These are phyloP conservation scores for Phenacoccus solenopsis DNA, from an alignment of 1,140 invertebrate genomes.

Conservation along the genomic window DNA sequence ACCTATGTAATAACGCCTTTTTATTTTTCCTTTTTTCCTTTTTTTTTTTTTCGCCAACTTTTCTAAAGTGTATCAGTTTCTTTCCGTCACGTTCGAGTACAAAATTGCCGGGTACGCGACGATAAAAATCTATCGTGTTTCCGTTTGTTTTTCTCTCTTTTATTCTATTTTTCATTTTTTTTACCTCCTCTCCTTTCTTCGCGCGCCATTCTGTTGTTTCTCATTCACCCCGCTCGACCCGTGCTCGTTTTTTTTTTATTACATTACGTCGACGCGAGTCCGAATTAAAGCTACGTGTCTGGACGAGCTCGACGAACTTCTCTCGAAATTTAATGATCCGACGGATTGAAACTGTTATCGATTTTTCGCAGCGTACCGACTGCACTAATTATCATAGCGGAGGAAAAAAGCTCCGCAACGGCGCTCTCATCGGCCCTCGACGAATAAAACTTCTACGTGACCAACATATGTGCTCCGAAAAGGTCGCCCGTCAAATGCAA, in stretches of 20 bases:
- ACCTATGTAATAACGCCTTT: conserved; percentile 1
- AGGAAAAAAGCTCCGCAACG: too few species aligned
- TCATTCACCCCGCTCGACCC: background rate
- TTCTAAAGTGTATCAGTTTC: conserved; percentile 10
- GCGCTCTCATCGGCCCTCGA: too few species aligned
- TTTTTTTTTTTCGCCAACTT: background rate
- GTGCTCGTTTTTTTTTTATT: background rate
- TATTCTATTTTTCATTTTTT: conserved; percentile 1
- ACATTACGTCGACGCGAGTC: background rate
- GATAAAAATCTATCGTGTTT: conserved; percentile 11
- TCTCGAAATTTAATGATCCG: too few species aligned
- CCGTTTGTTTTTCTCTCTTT: conserved; percentile 8
- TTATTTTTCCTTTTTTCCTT: background rate
- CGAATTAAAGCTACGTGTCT: background rate
- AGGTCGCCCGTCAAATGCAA: too few species aligned
- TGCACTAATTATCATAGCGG: too few species aligned
- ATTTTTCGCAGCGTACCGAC: too few species aligned
- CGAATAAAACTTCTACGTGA: too few species aligned
- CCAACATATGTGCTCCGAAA: too few species aligned
- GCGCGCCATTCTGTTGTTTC: background rate
- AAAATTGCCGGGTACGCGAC: conserved; percentile 7
- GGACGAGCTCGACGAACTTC: too few species aligned
- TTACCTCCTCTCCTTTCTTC: background rate
- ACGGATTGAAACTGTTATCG: too few species aligned
- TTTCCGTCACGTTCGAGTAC: conserved; percentile 11